phyloP scores from a whole-genome alignment of 1,140 invertebrate species.

The Bombus confusus region DNA sequence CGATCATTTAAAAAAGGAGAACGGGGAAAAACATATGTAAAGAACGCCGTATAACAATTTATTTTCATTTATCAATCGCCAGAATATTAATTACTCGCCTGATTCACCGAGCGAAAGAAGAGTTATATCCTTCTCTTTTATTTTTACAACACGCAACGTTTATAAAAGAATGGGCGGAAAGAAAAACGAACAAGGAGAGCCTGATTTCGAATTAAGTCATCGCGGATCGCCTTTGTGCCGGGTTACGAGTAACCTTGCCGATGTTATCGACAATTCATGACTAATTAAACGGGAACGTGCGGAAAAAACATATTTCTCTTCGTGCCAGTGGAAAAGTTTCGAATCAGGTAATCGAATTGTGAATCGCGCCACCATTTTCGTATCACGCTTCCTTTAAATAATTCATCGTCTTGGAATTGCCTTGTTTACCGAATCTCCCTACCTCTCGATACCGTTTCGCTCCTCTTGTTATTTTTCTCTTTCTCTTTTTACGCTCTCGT shows the following conservation, averaged over 20 bases:
- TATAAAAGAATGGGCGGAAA: too few species aligned
- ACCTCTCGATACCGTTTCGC: neutral
- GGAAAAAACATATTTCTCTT: conserved; percentile 43
- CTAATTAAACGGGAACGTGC: conserved; percentile 68
- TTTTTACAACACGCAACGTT: neutral
- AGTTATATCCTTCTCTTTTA: neutral
- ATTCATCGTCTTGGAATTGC: conserved; percentile 21
- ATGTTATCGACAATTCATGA: conserved; percentile 57
- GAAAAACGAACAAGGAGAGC: conserved; percentile 9
- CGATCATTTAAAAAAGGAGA: neutral
- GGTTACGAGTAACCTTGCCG: conserved; percentile 65
- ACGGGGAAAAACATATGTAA: neutral
- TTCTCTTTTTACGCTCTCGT: neutral
- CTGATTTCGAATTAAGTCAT: conserved; percentile 52
- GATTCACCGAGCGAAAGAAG: neutral
- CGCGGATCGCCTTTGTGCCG: conserved; percentile 33
- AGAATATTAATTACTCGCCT: neutral
- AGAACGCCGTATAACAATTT: neutral
- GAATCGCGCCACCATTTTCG: conserved; percentile 19
- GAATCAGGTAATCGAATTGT: conserved; percentile 8
- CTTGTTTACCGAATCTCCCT: conserved; percentile 23
- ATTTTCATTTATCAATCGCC: neutral
- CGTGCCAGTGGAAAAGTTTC: conserved; percentile 42
- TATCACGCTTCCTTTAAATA: conserved; percentile 19
- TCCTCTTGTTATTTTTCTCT: neutral